These are phyloP conservation scores for Epinephelus fuscoguttatus DNA, from an alignment of 2,113 vertebrate genomes.

Conservation along the genomic window DNA sequence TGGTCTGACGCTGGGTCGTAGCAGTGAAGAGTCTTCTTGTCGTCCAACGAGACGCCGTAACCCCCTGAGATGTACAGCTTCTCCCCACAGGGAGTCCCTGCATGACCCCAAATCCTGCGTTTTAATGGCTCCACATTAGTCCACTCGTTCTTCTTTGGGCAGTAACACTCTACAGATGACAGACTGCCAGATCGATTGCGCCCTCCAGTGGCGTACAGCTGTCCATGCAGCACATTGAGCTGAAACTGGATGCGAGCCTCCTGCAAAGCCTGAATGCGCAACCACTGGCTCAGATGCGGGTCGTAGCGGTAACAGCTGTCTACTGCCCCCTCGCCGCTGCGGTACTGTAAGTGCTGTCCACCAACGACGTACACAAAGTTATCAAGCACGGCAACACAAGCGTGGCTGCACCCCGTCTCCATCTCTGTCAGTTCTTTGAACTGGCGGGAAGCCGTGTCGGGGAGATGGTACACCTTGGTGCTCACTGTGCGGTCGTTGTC, in stretches of 20 bases:
- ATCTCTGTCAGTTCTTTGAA: conserved; percentile 94
- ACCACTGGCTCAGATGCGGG: conserved; percentile 93
- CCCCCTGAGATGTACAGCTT: conserved; percentile 94
- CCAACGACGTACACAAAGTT: conserved; percentile 97
- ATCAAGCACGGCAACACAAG: conserved; percentile 93
- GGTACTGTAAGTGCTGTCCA: conserved; percentile 96
- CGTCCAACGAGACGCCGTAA: conserved; percentile 94
- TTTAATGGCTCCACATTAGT: conserved; percentile 91
- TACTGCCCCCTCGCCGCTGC: conserved; percentile 95
- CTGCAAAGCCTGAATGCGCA: conserved; percentile 94
- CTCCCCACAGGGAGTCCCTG: conserved; percentile 87
- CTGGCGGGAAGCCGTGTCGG: conserved; percentile 86
- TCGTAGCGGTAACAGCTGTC: conserved; percentile 94
- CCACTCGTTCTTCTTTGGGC: conserved; percentile 94
- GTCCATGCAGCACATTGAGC: conserved; percentile 88
- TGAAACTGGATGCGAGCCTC: conserved; percentile 98
- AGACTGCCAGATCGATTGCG: conserved; percentile 95
- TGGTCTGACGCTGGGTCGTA: conserved; percentile 89
- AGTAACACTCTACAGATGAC: conserved; percentile 94
- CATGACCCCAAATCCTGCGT: conserved; percentile 97
- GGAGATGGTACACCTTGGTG: conserved; percentile 90
- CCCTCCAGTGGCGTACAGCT: conserved; percentile 94
- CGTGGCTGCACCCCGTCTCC: conserved; percentile 95
- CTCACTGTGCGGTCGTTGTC: conserved; percentile 95
- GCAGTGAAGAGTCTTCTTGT: conserved; percentile 95